Base-by-base conservation (phyloP, 2,113 vertebrate genomes). In the Onychostruthus taczanowskii region DNA sequence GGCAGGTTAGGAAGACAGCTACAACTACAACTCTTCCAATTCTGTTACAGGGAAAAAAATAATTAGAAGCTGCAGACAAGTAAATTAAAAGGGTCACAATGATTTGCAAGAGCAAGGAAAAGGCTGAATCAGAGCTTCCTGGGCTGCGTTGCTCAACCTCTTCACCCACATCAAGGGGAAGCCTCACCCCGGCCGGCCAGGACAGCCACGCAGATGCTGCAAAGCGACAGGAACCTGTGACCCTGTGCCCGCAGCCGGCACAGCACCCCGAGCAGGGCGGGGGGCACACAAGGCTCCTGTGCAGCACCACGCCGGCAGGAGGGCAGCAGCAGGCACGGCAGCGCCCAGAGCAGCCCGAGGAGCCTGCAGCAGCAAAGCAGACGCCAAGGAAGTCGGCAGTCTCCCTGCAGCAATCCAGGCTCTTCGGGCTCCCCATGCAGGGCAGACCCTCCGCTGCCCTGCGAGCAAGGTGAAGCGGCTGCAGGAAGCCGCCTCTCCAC, bases 161-260 rank as follows among this genome's bases (percentile, higher is more conserved):
- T 64, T 73, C 66, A 46, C 13, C 92, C 94, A 96, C 87, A 94
- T 95, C 87, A 96, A 97, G 87, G 72, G 76, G 59, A 86, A 93
- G 79, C 82, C 84, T 87, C 92, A 27, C 82, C 91, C 90, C 30
- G 56, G 12, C 3, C 22, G 21, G 64, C 0, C 82, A 83, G 85
- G 62, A 41, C n/a, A 24, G 66, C 11, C 90, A 9, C 1, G 1
- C 1, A 0, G 53, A 39, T 39, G 24, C 91, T 69, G 53, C 43
- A 39, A 5, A 89, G 85, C 62, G 31, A 13, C 41, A 24, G 8
- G 50, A 76, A 16, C 41, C 41, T 10, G 6, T 3, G 7, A 41
- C 13, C 41, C 41, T 41, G 41, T 41, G 41, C 14, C 50, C 13
- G 0, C 0, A 18, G 8, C 31, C 7, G 8, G 55, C 67, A 46